These are phyloP conservation scores for Melanchra persicariae DNA, from an alignment of 2,888 invertebrate genomes.

Conservation along the genomic window DNA sequence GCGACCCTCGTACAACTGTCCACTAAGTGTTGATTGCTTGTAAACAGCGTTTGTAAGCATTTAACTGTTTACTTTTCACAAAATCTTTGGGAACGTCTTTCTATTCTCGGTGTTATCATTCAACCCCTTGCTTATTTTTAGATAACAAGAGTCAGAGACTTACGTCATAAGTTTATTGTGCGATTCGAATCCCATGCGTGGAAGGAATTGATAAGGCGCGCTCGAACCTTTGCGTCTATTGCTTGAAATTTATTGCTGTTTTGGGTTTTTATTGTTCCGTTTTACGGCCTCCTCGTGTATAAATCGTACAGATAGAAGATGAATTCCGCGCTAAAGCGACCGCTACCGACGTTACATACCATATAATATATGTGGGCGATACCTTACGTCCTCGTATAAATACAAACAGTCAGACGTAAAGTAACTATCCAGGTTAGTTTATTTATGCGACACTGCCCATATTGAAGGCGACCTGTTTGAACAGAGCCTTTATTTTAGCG, in stretches of 20 bases:
- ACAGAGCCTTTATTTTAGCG: slow-evolving; percentile 71
- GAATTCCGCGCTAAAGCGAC: slow-evolving; percentile 87
- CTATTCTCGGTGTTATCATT: slow-evolving; percentile 44
- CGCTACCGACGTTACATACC: slow-evolving; percentile 82
- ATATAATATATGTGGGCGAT: slow-evolving; percentile 80
- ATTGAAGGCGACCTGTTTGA: slow-evolving; percentile 65
- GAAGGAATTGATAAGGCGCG: slow-evolving; percentile 90
- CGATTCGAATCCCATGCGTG: slow-evolving; percentile 86
- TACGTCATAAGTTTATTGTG: slow-evolving; percentile 89
- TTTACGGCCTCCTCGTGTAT: slow-evolving; percentile 90
- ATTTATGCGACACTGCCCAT: slow-evolving; percentile 60
- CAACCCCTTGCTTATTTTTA: slow-evolving; percentile 56
- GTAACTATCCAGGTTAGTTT: slow-evolving; percentile 63
- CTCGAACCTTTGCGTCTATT: slow-evolving; percentile 91
- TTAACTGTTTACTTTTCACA: slow-evolving; percentile 66
- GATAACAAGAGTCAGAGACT: slow-evolving; percentile 68
- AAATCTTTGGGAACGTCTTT: slow-evolving; percentile 61
- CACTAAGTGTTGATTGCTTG: slow-evolving; percentile 90
- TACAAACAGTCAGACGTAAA: slow-evolving; percentile 65
- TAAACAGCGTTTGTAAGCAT: slow-evolving; percentile 83
- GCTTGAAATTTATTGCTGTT: slow-evolving; percentile 91
- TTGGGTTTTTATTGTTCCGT: slow-evolving; percentile 92
- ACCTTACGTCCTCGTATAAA: slow-evolving; percentile 77
- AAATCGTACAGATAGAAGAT: slow-evolving; percentile 90
- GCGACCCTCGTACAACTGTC: slow-evolving; percentile 87